Conservation (phyloP, 2,113 vertebrate genomes). For the Felis catus region DNA sequence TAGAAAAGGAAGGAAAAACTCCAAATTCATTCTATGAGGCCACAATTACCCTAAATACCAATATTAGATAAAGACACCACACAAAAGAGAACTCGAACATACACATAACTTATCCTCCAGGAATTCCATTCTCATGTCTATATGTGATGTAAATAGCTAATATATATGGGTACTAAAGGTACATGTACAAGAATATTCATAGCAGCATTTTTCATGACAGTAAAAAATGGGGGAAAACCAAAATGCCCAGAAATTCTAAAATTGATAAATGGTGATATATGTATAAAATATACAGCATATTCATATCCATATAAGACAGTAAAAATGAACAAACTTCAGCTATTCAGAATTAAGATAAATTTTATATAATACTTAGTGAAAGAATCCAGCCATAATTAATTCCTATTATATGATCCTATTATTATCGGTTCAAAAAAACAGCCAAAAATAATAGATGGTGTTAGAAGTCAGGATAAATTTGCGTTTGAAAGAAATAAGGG, state of each 20-base stretch:
- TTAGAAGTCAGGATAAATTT: background rate
- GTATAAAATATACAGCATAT: background rate
- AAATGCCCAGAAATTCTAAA: background rate
- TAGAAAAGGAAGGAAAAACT: no score
- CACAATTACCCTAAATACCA: no score
- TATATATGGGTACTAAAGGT: background rate
- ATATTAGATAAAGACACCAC: no score
- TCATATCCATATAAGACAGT: background rate
- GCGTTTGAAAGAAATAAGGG: background rate
- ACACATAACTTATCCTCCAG: background rate
- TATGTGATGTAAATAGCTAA: background rate
- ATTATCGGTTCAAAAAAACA: background rate
- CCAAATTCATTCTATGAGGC: no score
- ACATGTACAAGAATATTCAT: background rate
- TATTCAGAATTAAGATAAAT: background rate
- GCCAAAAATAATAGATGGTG: background rate
- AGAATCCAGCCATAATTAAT: background rate
- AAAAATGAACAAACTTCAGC: background rate
- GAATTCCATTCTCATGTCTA: background rate
- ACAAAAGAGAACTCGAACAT: background rate
- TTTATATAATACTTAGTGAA: background rate
- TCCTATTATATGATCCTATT: background rate
- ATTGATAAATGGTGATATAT: background rate
- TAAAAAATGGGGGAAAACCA: background rate
- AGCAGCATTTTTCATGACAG: background rate